phyloP scores from a whole-genome alignment of 1,140 invertebrate genomes.

The Macrotrachela quadricornifera region DNA sequence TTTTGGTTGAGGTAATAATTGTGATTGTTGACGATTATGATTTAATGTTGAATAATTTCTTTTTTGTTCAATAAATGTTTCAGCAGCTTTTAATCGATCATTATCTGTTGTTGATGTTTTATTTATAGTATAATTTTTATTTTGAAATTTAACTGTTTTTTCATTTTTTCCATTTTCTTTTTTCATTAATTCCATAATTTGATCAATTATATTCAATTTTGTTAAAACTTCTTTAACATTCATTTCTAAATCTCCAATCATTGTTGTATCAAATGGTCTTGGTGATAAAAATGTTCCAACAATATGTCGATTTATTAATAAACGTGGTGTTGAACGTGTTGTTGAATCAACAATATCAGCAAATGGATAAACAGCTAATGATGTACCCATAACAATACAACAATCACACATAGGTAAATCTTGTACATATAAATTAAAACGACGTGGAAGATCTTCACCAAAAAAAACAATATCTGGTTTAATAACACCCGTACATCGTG shows the following conservation, averaged over 20 bases:
- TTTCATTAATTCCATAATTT: too few relatives aligned
- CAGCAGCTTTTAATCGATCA: too few relatives aligned
- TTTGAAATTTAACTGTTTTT: too few relatives aligned
- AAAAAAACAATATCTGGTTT: conserved; percentile 61
- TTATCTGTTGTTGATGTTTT: too few relatives aligned
- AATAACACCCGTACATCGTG: not conserved
- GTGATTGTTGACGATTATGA: too few relatives aligned
- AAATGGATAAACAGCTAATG: conserved; percentile 77
- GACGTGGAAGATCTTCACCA: conserved; percentile 57
- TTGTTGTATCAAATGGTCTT: conserved; percentile 17
- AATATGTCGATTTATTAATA: conserved; percentile 3
- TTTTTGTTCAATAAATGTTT: too few relatives aligned
- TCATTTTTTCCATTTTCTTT: too few relatives aligned
- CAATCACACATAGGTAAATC: conserved; percentile 73
- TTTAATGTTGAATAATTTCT: too few relatives aligned
- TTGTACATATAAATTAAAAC: conserved; percentile 40
- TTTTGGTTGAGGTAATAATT: too few relatives aligned
- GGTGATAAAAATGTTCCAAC: conserved; percentile 15
- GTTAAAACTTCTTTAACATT: too few relatives aligned
- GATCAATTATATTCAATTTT: too few relatives aligned
- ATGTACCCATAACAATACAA: conserved; percentile 81
- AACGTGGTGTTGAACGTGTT: not conserved
- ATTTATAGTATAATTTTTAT: too few relatives aligned
- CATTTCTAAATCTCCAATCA: not conserved
- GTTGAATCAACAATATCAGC: not conserved